Percentiles rank a stretch among this genome's conserved stretches.
phyloP scores from a whole-genome alignment of 2,888 invertebrate genomes.

The Bursaphelenchus okinawaensis region DNA sequence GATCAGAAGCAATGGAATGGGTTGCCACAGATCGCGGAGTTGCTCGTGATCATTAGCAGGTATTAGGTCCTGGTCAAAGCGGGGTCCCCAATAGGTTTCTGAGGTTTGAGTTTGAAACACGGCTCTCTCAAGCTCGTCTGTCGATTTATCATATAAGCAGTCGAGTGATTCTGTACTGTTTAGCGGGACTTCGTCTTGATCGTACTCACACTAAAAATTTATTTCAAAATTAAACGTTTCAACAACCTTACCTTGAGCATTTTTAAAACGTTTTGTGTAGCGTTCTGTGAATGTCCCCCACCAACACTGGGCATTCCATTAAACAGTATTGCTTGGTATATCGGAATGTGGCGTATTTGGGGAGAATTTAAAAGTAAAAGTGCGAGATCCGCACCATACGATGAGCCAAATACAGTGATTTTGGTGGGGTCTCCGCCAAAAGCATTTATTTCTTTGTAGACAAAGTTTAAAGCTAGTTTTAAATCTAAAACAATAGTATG shows the following conservation, averaged over 20 bases:
- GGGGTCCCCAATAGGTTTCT: not conserved
- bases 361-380: not conserved
- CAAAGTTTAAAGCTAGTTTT: conserved; percentile 25
- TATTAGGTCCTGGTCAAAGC: not conserved
- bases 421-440: conserved; percentile 26
- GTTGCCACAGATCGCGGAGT: not conserved
- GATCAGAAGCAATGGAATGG: not conserved
- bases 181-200: not conserved
- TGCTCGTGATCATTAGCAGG: not conserved
- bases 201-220: not conserved
- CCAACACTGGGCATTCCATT: not conserved
- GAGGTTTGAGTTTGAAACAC: not conserved
- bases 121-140: not conserved
- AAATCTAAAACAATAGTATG: too few species aligned
- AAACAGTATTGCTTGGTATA: not conserved
- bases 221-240: too few species aligned
- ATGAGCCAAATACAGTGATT: conserved; percentile 18
- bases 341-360: not conserved
- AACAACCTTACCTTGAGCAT: not conserved
- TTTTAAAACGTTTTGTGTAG: not conserved
- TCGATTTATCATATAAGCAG: not conserved
- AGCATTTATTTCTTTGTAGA: conserved; percentile 19
- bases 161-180: not conserved
- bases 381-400: not conserved
- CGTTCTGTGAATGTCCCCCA: not conserved